phyloP scores from a whole-genome alignment of 2,888 invertebrate genomes.

The Lasius platythorax region DNA sequence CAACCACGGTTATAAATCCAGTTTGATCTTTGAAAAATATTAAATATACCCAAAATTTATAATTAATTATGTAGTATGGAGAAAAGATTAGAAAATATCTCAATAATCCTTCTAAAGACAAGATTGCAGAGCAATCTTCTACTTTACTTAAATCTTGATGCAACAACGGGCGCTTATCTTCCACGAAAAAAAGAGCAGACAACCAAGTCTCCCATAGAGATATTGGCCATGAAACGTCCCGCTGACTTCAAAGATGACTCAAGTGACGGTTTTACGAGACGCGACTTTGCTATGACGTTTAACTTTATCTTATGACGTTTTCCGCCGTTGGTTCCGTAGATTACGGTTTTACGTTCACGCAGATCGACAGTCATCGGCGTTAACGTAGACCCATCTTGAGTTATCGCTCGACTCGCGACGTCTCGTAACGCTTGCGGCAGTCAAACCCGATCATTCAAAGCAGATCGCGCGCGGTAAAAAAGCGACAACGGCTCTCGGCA shows the following conservation, averaged over 20 bases:
- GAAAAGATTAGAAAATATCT: background rate
- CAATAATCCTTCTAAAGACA: background rate
- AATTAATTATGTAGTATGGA: background rate
- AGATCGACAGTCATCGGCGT: constrained; percentile 1
- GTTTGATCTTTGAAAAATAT: background rate
- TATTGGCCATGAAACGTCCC: constrained; percentile 10
- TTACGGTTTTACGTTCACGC: constrained; percentile 40
- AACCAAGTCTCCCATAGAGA: background rate
- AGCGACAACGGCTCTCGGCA: constrained; percentile 34
- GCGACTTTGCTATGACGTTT: constrained; percentile 49
- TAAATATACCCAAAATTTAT: constrained; percentile 8
- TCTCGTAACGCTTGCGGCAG: constrained; percentile 39
- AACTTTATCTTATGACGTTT: constrained; percentile 45
- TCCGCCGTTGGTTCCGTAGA: constrained; percentile 40
- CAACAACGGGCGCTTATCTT: background rate
- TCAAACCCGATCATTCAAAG: constrained; percentile 55
- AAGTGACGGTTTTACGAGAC: constrained; percentile 56
- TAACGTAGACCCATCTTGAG: constrained; percentile 37
- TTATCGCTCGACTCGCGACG: constrained; percentile 26
- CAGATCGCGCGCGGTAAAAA: constrained; percentile 56
- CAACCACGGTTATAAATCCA: background rate
- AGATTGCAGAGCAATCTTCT: background rate
- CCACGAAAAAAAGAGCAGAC: background rate
- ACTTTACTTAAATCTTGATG: background rate
- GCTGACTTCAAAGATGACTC: constrained; percentile 34